Evolutionary conservation across 2,113 vertebrate genomes (phyloP).

Genomic region (Budorcas taxicolor): DNA sequence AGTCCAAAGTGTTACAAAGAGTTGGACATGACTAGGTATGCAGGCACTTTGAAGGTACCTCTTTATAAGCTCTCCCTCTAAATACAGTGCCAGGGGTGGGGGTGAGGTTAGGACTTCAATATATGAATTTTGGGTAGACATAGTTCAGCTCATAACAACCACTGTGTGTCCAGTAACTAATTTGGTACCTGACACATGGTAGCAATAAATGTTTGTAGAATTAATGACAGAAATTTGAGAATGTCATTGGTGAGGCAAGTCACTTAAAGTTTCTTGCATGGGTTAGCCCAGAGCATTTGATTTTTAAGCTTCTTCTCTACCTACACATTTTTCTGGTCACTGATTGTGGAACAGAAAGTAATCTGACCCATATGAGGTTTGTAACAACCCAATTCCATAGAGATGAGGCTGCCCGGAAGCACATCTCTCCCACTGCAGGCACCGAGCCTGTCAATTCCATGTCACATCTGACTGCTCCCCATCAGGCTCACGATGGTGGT

Average conservation of each 20-base stretch:
- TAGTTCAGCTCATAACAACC: neutral
- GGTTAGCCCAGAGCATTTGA: neutral
- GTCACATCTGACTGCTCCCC: neutral
- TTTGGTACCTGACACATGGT: neutral
- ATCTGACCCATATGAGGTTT: neutral
- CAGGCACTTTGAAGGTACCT: neutral
- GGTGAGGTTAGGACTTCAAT: neutral
- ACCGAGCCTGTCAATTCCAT: neutral
- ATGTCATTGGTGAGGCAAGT: neutral
- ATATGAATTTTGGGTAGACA: neutral
- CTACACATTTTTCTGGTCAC: neutral
- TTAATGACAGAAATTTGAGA: neutral
- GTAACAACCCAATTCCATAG: neutral
- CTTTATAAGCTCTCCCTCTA: neutral
- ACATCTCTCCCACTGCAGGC: neutral
- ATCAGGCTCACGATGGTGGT: fast-evolving
- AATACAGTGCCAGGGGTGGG: neutral
- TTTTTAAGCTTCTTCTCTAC: neutral
- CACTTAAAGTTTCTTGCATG: neutral
- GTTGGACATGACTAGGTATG: neutral
- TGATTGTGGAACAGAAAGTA: neutral
- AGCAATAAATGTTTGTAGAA: neutral
- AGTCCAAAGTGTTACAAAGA: neutral
- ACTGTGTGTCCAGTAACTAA: neutral
- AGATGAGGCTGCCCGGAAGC: neutral